Evolutionary conservation across 2,888 invertebrate genomes (phyloP).

Genomic region (Conchocele bisecta): DNA sequence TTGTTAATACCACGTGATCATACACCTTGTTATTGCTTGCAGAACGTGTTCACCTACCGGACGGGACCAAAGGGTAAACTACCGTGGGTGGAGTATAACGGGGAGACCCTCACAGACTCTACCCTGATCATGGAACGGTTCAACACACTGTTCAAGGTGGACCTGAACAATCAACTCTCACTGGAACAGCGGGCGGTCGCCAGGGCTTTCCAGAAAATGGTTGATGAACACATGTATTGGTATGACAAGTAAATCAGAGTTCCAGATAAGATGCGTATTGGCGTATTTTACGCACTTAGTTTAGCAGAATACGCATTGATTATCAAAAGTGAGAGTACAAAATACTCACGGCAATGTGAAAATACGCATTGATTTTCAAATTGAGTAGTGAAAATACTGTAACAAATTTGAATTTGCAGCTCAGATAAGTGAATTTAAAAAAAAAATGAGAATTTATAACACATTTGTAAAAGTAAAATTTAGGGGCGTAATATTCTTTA

Average conservation of each 20-base stretch:
- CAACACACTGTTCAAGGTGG: slow-evolving; percentile 71
- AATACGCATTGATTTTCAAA: too few species aligned
- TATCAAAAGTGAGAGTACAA: too few species aligned
- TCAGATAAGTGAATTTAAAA: too few species aligned
- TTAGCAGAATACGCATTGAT: too few species aligned
- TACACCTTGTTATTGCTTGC: background rate
- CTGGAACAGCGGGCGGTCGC: slow-evolving; percentile 71
- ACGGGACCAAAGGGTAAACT: slow-evolving; percentile 74
- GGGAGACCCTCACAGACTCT: slow-evolving; percentile 76
- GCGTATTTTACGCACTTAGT: too few species aligned
- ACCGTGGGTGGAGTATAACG: slow-evolving; percentile 82
- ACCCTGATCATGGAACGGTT: slow-evolving; percentile 78
- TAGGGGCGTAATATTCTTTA: background rate
- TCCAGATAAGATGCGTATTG: too few species aligned
- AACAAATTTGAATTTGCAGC: too few species aligned
- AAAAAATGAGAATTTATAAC: too few species aligned
- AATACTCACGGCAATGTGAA: too few species aligned
- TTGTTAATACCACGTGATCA: background rate
- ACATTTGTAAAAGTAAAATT: background rate
- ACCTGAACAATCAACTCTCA: slow-evolving; percentile 71
- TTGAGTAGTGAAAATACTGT: too few species aligned
- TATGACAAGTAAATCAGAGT: too few species aligned
- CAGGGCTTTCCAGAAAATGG: slow-evolving; percentile 66
- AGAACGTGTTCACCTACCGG: slow-evolving; percentile 28
- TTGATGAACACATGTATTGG: slow-evolving; percentile 68